Evolutionary conservation across 2,888 invertebrate species (phyloP).

Genomic region (Lucinisca nassula): DNA sequence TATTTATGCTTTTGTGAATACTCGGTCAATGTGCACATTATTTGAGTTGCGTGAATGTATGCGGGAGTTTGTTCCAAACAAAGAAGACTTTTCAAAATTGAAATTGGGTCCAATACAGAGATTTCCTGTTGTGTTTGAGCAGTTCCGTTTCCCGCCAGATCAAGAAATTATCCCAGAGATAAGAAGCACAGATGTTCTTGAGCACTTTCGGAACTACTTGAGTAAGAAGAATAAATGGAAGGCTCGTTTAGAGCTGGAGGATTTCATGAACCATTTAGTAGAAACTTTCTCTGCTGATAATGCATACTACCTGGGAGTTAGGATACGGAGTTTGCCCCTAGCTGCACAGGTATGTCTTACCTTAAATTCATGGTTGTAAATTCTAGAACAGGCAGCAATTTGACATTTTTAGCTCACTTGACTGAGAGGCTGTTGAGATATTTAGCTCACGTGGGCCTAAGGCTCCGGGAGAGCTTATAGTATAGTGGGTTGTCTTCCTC

Average conservation of each 20-base stretch:
- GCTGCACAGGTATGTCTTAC: conserved; percentile 84
- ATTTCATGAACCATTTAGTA: conserved; percentile 82
- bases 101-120: conserved; percentile 84
- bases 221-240: conserved; percentile 82
- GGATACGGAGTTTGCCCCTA: conserved; percentile 83
- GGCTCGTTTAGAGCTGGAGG: conserved; percentile 75
- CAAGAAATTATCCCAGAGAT: conserved; percentile 81
- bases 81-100: conserved; percentile 78
- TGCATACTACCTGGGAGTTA: conserved; percentile 83
- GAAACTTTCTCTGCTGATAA: conserved; percentile 73
- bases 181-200: conserved; percentile 81
- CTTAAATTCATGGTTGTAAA: too few species aligned
- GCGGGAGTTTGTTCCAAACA: conserved; percentile 76
- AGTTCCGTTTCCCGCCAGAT: conserved; percentile 84
- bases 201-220: conserved; percentile 79
- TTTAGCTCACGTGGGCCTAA: too few species aligned
- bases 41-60: conserved; percentile 81
- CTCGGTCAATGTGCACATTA: conserved; percentile 82
- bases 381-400: too few species aligned
- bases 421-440: too few species aligned
- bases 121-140: conserved; percentile 81
- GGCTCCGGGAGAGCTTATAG: too few species aligned
- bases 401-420: too few species aligned
- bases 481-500: too few species aligned
- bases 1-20: conserved; percentile 82